Conservation (phyloP, 2,797 vertebrate species). For the Taenioides sp. region DNA sequence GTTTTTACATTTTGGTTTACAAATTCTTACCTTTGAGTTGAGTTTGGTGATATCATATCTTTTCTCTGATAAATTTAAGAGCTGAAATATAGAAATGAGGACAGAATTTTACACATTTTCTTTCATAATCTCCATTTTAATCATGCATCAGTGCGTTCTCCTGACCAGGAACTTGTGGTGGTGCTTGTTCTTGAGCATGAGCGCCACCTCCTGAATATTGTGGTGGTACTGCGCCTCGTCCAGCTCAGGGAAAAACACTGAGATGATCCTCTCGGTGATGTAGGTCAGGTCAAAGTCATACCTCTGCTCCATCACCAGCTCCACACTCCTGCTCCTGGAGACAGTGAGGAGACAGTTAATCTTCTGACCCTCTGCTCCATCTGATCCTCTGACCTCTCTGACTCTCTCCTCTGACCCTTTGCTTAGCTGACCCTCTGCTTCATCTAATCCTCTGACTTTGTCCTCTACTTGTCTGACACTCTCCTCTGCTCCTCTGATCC, state of each 20-base stretch:
- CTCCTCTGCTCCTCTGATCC: too few species aligned
- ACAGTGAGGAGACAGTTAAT: not conserved
- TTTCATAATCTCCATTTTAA: not conserved
- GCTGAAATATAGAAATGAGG: constrained; percentile 67
- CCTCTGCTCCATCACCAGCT: constrained; percentile 86
- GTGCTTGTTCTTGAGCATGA: constrained; percentile 91
- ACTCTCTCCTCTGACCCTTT: too few species aligned
- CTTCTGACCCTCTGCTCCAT: too few species aligned
- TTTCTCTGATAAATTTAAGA: constrained; percentile 91
- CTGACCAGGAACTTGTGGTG: constrained; percentile 89
- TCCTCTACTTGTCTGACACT: too few species aligned
- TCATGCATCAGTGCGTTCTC: constrained; percentile 7
- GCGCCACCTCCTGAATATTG: constrained; percentile 87
- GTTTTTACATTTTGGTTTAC: not conserved
- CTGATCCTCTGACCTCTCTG: too few species aligned
- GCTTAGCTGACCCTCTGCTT: too few species aligned
- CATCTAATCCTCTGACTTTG: too few species aligned
- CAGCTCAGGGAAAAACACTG: constrained; percentile 86
- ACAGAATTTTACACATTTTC: constrained; percentile 1
- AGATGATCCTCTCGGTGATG: constrained; percentile 93
- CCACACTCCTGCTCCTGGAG: constrained; percentile 82
- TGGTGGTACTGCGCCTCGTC: constrained; percentile 84
- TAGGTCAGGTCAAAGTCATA: constrained; percentile 93
- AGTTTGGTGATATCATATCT: constrained; percentile 87
- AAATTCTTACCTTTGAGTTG: constrained; percentile 83